Evolutionary conservation across 2,888 invertebrate genomes (phyloP).

Genomic region (Caenorhabditis becei): DNA sequence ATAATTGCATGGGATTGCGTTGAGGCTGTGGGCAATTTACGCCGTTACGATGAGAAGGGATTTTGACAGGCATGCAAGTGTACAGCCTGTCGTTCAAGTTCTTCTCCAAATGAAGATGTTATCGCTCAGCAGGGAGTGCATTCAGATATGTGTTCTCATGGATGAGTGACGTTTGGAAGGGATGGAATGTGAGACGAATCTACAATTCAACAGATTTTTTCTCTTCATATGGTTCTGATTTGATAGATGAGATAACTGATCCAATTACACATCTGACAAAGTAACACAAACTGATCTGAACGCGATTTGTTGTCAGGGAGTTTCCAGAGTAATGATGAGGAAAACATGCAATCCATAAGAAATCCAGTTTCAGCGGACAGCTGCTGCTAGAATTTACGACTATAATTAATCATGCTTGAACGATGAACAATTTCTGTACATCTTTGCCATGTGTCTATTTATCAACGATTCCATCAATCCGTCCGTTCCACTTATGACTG

Average conservation of each 20-base stretch:
- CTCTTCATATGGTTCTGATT: neutral
- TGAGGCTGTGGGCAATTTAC: neutral
- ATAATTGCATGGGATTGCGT: constrained; percentile 49
- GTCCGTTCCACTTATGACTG: constrained; percentile 14
- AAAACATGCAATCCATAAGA: neutral
- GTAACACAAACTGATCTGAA: neutral
- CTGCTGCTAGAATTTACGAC: neutral
- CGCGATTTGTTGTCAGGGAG: neutral
- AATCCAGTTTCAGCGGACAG: constrained; percentile 17
- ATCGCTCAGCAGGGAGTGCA: constrained; percentile 34
- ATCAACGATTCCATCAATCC: neutral
- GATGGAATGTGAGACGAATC: constrained; percentile 21
- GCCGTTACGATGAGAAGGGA: constrained; percentile 21
- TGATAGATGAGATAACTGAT: constrained; percentile 20
- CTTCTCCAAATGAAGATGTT: constrained; percentile 36
- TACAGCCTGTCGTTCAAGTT: constrained; percentile 50
- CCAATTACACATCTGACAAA: neutral
- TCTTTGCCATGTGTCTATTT: neutral
- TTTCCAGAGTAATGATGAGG: neutral
- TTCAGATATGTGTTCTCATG: constrained; percentile 25
- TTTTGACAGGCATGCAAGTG: constrained; percentile 35
- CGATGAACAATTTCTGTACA: neutral
- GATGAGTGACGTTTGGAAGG: constrained; percentile 33
- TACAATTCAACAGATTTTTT: constrained; percentile 13
- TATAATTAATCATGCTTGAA: constrained; percentile 19